These are phyloP conservation scores for Zeugodacus cucurbitae DNA, from an alignment of 1,140 invertebrate genomes.

Conservation along the genomic window DNA sequence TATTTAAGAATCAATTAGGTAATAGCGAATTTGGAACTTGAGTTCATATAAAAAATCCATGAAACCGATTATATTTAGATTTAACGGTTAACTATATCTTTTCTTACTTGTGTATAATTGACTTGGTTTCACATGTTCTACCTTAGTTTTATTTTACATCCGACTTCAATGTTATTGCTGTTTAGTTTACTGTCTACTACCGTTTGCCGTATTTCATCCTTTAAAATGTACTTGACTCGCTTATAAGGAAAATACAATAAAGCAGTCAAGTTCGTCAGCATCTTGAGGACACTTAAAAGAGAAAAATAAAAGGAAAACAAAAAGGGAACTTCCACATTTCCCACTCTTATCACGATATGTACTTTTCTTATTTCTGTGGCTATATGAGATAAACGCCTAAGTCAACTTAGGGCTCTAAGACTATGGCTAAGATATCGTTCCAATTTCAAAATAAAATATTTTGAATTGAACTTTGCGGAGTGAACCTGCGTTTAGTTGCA, in stretches of 20 bases:
- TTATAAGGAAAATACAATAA: conserved; percentile 29
- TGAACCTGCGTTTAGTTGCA: too few relatives aligned
- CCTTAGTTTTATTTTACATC: too few relatives aligned
- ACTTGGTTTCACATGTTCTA: too few relatives aligned
- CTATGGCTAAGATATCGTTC: too few relatives aligned
- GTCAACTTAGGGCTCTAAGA: background rate
- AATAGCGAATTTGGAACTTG: too few relatives aligned
- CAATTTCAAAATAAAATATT: too few relatives aligned
- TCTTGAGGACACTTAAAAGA: background rate
- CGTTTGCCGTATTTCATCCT: background rate
- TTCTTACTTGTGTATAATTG: too few relatives aligned
- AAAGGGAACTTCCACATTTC: background rate
- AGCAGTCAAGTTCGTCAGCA: conserved; percentile 11
- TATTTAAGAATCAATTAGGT: too few relatives aligned
- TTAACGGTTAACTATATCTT: too few relatives aligned
- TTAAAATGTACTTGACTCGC: conserved; percentile 11
- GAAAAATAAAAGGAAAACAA: background rate
- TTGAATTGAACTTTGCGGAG: too few relatives aligned
- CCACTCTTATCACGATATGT: background rate
- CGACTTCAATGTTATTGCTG: background rate
- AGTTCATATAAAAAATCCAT: too few relatives aligned
- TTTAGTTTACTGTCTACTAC: background rate
- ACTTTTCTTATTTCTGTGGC: background rate
- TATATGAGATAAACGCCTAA: background rate
- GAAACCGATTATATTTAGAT: too few relatives aligned